Base-by-base conservation (phyloP, 1,140 invertebrate species). In the Drosophila tsacasi region DNA sequence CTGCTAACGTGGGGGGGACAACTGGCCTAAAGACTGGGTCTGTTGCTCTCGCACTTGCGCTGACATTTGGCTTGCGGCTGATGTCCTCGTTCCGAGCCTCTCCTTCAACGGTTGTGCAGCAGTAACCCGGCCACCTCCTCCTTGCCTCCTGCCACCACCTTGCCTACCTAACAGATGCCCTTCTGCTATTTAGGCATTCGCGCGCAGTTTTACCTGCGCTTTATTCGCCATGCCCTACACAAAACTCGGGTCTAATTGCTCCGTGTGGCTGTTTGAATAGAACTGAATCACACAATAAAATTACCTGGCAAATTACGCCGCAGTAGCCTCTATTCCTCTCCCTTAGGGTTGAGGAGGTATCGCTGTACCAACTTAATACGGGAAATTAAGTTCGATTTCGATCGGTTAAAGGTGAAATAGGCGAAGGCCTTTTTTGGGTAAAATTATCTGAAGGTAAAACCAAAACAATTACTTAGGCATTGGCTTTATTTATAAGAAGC, bases 161-260 rank as follows among this genome's bases (percentile, higher is more conserved):
- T 2, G 9, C 25, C 25, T 17, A 19, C 27, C 50, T 15, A 44
- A 42, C 27, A 9, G 19, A 39, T 55, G 67, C 39, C 67, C 49
- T 55, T 71, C 67, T 71, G 63, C 40, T 44, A 59, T 80, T 75
- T 80, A 61, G 54, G 71, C 52, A 74, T 50, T 73, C 55, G 46
- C 71, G 55, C 71, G 67, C 55, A 42, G 46, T 73, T 74, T 37
- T 58, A 35, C 30, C 15, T 44, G 54, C 46, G 21, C 68, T 50
- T 74, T 47, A 61, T 40, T 39, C 68, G 44, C 55, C 35, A 73
- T 73, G 69, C 69, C 9, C 54, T 73, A 32, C 19, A 19, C 55
- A 52, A 72, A 60, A 52, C 30, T 15, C 13, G 55, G 68, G 54
- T 52, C 67, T 74, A 74, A 73, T 74, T 74, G 55, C 46, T 42